Base-by-base conservation (phyloP, 2,888 invertebrate genomes). In the Rutpela maculata region DNA sequence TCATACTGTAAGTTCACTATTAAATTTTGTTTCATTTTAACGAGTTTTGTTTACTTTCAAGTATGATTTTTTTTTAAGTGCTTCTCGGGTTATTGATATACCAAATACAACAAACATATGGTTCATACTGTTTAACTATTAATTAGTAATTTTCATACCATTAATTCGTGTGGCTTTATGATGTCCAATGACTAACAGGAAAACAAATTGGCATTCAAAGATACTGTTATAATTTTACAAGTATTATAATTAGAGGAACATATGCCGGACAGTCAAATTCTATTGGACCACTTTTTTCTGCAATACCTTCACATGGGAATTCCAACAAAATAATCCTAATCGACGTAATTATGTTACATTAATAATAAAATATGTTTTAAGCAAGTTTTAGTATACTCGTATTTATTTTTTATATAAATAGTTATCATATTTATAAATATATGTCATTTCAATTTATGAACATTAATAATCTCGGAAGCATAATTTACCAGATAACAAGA, bases 281-380 rank as follows among this genome's bases (percentile, higher is more conserved):
- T 50, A 50, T n/a, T 50, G 50, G 50, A n/a, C n/a, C 50, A n/a
- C n/a, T 50, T 50, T 50, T n/a, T 50, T 50, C 15, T 50, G 50
- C n/a, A 50, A 50, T 1, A 50, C n/a, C 6, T n/a, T 50, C n/a
- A n/a, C 50, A 50, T 50, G 50, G 50, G n/a, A 50, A 50, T 50
- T n/a, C 50, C 50, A 50, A 50, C 50, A 43, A 12, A 12, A 11
- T 12, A 50, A 17, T 50, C 50, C 50, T 50, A 50, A 50, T 50
- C 2, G 50, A 50, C 50, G 50, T 50, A 50, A 50, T 50, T 50
- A 17, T 50, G n/a, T 50, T 15, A n/a, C 0, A 50, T 17, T 50
- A 50, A 50, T 50, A n/a, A 50, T 50, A 50, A 5, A 17, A 50
- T 50, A 50, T n/a, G 50, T n/a, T n/a, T 50, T 50, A 50, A 50